These are phyloP conservation scores for Macaria liturata DNA, from an alignment of 2,888 invertebrate genomes.

Conservation along the genomic window DNA sequence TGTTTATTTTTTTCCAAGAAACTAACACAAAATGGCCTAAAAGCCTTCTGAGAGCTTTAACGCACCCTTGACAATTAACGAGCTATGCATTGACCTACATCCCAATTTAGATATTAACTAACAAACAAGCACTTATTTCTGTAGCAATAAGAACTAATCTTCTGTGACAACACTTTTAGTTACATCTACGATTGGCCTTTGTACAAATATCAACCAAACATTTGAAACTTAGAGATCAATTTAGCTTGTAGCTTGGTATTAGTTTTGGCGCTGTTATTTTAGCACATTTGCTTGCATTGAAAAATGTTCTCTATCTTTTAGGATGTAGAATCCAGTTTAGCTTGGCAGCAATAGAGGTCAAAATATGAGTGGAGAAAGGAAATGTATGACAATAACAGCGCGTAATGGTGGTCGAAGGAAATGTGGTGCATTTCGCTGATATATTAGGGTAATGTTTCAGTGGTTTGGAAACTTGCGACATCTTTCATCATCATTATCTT, in stretches of 20 bases:
- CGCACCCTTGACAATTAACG: slow-evolving; percentile 56
- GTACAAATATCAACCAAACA: background rate
- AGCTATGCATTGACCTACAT: slow-evolving; percentile 55
- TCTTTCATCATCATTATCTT: too few relatives aligned
- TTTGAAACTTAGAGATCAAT: background rate
- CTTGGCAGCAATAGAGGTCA: slow-evolving; percentile 34
- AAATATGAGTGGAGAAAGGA: slow-evolving; percentile 23
- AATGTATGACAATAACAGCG: slow-evolving; percentile 19
- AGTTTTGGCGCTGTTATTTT: slow-evolving; percentile 1
- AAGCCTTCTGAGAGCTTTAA: slow-evolving; percentile 49
- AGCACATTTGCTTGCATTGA: background rate
- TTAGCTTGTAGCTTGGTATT: background rate
- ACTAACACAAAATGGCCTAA: slow-evolving; percentile 34
- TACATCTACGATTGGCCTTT: too few relatives aligned
- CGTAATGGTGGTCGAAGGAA: slow-evolving; percentile 6
- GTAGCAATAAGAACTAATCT: background rate
- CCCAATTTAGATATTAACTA: slow-evolving; percentile 50
- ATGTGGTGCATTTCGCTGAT: too few relatives aligned
- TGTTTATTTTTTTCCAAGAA: slow-evolving; percentile 10
- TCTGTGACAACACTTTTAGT: background rate
- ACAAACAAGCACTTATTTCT: slow-evolving; percentile 6
- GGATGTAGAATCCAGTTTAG: slow-evolving; percentile 2
- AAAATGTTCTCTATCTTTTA: background rate
- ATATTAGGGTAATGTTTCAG: too few relatives aligned
- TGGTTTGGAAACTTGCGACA: too few relatives aligned